A percentile compares a stretch with the other conserved stretches of the same genome.
These are phyloP conservation scores for Aphodius granarius DNA, from an alignment of 2,888 invertebrate genomes.

Conservation along the genomic window DNA sequence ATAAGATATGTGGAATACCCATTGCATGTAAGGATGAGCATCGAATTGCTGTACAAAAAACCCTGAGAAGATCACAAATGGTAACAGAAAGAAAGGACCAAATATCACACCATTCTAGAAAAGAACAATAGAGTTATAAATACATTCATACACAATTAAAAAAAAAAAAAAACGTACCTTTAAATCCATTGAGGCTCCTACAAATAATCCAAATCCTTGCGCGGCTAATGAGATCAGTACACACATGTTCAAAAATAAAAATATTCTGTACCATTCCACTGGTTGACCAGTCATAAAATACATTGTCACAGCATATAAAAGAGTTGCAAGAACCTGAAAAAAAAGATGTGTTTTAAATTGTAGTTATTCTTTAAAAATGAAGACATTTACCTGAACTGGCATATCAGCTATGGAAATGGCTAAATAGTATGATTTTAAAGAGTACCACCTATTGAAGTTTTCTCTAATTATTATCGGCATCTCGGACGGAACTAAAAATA, in stretches of 20 bases:
- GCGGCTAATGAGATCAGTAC: slow-evolving; percentile 81
- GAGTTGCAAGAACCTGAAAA: slow-evolving; percentile 62
- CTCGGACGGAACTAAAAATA: slow-evolving; percentile 65
- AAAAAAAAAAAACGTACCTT: slow-evolving; percentile 65
- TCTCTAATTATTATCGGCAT: slow-evolving; percentile 64
- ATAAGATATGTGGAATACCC: slow-evolving; percentile 88
- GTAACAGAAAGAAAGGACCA: slow-evolving; percentile 85
- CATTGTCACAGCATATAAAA: slow-evolving; percentile 74
- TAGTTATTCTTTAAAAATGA: neutral
- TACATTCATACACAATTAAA: neutral
- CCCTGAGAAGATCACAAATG: slow-evolving; percentile 89
- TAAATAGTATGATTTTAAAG: slow-evolving; percentile 65
- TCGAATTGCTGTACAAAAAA: slow-evolving; percentile 87
- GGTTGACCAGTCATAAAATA: slow-evolving; percentile 90
- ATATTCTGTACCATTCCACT: slow-evolving; percentile 70
- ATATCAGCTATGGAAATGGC: slow-evolving; percentile 69
- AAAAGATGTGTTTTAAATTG: slow-evolving; percentile 17
- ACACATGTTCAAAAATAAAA: slow-evolving; percentile 71
- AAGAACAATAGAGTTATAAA: slow-evolving; percentile 16
- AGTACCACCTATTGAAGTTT: slow-evolving; percentile 71
- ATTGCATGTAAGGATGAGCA: slow-evolving; percentile 74
- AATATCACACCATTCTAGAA: slow-evolving; percentile 85
- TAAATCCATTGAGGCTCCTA: slow-evolving; percentile 79
- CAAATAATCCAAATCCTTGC: slow-evolving; percentile 81
- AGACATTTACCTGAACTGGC: slow-evolving; percentile 54